Percentiles rank a stretch among this genome's conserved stretches.
These are phyloP conservation scores for Halocynthia aurantium DNA, from an alignment of 23 tunicate genomes.

Conservation along the genomic window DNA sequence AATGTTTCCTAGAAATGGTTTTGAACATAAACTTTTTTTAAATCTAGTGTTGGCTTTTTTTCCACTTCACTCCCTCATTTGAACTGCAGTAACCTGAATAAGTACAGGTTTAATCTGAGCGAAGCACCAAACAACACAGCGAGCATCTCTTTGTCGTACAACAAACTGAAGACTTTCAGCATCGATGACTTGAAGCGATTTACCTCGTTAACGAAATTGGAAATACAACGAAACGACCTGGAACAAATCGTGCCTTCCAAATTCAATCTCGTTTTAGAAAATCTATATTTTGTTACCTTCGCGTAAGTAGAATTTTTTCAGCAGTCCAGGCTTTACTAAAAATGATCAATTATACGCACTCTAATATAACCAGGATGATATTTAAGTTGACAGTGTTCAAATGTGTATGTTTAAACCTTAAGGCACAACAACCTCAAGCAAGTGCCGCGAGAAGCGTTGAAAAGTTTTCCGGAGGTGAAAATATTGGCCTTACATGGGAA, in stretches of 20 bases:
- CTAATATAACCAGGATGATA: neutral
- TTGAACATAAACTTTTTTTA: too few relatives aligned
- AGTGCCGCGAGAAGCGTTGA: slow-evolving; percentile 60
- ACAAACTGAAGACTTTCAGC: slow-evolving; percentile 40
- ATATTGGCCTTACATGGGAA: slow-evolving; percentile 32
- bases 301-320: slow-evolving; percentile 36
- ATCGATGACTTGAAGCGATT: slow-evolving; percentile 42
- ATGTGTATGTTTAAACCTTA: neutral
- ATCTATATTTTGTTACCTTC: slow-evolving; percentile 10
- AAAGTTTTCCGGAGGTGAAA: slow-evolving; percentile 47
- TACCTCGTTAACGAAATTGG: slow-evolving; percentile 16
- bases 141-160: slow-evolving; percentile 55
- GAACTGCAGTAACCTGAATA: slow-evolving; percentile 38
- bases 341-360: too few relatives aligned
- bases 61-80: slow-evolving; percentile 49
- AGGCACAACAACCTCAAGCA: slow-evolving; percentile 32
- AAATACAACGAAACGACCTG: slow-evolving; percentile 31
- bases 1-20: too few relatives aligned
- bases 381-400: neutral
- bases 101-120: slow-evolving; percentile 26
- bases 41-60: neutral
- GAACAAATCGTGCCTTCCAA: slow-evolving; percentile 25
- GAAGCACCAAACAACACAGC: slow-evolving; percentile 37
- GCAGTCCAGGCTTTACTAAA: neutral
- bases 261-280: slow-evolving; percentile 2